Evolutionary conservation across 2,113 vertebrate species (phyloP), one percentile per base, ranked within the genome.

Genomic region (Brachypteracias leptosomus): DNA sequence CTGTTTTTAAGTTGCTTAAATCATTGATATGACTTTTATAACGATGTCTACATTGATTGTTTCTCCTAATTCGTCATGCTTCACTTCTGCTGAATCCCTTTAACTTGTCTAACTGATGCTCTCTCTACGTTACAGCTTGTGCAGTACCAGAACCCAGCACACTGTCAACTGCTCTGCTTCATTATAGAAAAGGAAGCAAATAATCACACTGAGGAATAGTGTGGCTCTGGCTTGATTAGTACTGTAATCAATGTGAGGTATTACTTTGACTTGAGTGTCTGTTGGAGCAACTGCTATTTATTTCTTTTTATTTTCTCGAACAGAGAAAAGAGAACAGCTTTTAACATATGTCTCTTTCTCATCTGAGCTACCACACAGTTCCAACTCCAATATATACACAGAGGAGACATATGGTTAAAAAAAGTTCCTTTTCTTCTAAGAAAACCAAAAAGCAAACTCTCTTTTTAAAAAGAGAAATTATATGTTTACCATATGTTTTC

Each of bases 241-340:
- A 1, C 83, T 84, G 82, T 47, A 81, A 94, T 85, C 92, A 87
- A 35, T 35, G 20, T 47, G 44, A 90, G 63, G 51, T 25, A 44
- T 88, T 83, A 4, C 87, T 90, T 16, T 81, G 79, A 88, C 85
- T 95, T 86, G 5, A 61, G 79, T 90, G 85, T 44, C 85, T 95
- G 74, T 51, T 92, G 92, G 75, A 94, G 82, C 74, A 93, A 95
- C 82, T 91, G 79, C 76, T 87, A 78, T 87, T 91, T 93, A 76
- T 96, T 96, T 90, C 68, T 84, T 92, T 88, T 72, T 75, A 84
- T 96, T 97, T 94, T 87, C 72, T 71, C 72, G 92, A 95, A 55
- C 59, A 86, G 85, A 59, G 93, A 82, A 88, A 96, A 94, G 92
- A 90, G 83, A 97, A 96, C 96, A 95, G 88, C 70, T 96, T 88